phyloP scores from a whole-genome alignment of 2,113 vertebrate species.

The Myiopsitta monachus region DNA sequence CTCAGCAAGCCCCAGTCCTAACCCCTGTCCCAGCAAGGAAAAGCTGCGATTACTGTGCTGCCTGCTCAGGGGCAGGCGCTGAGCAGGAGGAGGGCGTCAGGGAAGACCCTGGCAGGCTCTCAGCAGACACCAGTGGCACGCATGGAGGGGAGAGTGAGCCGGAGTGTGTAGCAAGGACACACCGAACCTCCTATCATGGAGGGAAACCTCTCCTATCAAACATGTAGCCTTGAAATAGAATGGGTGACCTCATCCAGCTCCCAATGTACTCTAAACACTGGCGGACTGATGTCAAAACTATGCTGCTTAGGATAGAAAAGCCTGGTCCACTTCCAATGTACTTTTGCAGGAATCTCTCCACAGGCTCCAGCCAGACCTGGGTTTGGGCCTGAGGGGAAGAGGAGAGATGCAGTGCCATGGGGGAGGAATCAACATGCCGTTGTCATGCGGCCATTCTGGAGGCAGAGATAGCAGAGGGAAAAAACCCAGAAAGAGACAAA shows the following conservation, averaged over 20 bases:
- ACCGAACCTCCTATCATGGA: rapidly evolving
- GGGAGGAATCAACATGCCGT: background rate
- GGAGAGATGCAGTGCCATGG: background rate
- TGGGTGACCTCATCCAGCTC: background rate
- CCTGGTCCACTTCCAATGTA: background rate
- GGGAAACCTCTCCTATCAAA: background rate
- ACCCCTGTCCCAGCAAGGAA: background rate
- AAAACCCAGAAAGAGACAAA: background rate
- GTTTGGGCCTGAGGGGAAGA: background rate
- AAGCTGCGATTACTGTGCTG: background rate
- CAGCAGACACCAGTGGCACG: background rate
- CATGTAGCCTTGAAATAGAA: background rate
- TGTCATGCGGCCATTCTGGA: rapidly evolving
- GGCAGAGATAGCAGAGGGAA: background rate
- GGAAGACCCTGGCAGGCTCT: background rate
- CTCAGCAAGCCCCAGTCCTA: background rate
- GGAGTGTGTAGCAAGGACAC: background rate
- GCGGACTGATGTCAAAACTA: background rate
- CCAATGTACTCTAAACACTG: background rate
- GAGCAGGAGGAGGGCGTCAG: background rate
- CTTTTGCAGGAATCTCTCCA: background rate
- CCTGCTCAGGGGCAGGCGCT: rapidly evolving
- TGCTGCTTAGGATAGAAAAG: background rate
- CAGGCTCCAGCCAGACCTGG: background rate
- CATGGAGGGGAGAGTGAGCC: background rate